A percentile compares a stretch with the other conserved stretches of the same genome.
Conservation (phyloP, 2,888 invertebrate genomes). For the Erebia aethiops region DNA sequence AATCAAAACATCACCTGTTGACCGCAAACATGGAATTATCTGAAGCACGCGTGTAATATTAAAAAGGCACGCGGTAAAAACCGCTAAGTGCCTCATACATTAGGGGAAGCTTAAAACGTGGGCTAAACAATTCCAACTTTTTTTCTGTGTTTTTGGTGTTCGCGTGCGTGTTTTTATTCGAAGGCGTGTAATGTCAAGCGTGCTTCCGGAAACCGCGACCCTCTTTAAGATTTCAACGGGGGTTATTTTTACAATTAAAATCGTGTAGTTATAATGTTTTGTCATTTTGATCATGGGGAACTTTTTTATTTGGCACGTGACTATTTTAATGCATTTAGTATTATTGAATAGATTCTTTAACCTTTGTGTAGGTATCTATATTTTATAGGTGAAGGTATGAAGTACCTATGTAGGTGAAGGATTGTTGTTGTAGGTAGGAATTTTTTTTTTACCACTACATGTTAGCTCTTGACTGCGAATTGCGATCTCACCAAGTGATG, state of each 20-base stretch:
- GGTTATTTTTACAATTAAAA: conserved; percentile 39
- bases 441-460: too few relatives aligned
- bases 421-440: too few relatives aligned
- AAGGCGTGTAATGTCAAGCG: conserved; percentile 65
- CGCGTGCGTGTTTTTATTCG: conserved; percentile 67
- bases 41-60: conserved; percentile 18
- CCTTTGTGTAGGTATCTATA: too few relatives aligned
- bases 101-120: conserved; percentile 65
- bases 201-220: conserved; percentile 69
- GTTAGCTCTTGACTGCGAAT: too few relatives aligned
- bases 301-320: conserved; percentile 36
- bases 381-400: too few relatives aligned
- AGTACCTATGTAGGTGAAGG: too few relatives aligned
- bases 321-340: conserved; percentile 12
- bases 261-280: conserved; percentile 12
- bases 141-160: conserved; percentile 61
- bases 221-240: conserved; percentile 54
- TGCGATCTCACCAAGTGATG: too few relatives aligned
- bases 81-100: conserved; percentile 45
- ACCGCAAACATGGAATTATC: conserved; percentile 22
- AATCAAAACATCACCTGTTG: conserved; percentile 17
- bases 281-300: conserved; percentile 20
- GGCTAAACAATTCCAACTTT: conserved; percentile 65
- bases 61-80: conserved; percentile 42
- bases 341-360: conserved; percentile 3